Evolutionary conservation across 2,888 invertebrate genomes (phyloP), one percentile per base, ranked within the genome.

Genomic region (Subacronicta megacephala): DNA sequence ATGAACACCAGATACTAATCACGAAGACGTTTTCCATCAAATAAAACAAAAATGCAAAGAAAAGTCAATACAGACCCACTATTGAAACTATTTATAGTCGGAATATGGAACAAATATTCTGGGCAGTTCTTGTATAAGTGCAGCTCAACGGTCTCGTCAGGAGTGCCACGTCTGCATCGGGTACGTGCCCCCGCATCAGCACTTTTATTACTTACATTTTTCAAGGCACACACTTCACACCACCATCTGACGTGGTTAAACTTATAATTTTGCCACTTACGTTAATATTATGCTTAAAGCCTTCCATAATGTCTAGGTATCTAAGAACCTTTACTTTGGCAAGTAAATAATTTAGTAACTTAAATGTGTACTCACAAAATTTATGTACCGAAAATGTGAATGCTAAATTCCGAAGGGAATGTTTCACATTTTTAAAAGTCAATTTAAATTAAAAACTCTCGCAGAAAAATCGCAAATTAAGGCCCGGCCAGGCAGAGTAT

Each of bases 111-210:
- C 52, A 72, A 72, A 64, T 64, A 70, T 70, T 63, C 41, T 55
- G 41, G 29, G 29, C 16, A 6, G 26, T 7, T 42, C 41, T 42
- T 42, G 26, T 16, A 55, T 64, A 70, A 70, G 56, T 67, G 74
- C 58, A 54, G 20, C 44, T 23, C 46, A 46, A 47, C 46, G 59
- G 44, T 56, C 41, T 36, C 46, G 38, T 47, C 47, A 62, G 64
- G 51, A 73, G 77, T 77, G 75, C 78, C 77, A 63, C 64, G 68
- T 55, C 36, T 42, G 52, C 31, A 13, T 16, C 29, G 35, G 16
- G 59, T 82, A 88, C 92, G 92, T 92, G 92, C 84, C 82, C 68
- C 66, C 75, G 90, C 92, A 92, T 90, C 87, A 72, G 75, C 72
- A 71, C 73, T 81, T 85, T 87, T 89, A 90, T 90, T 90, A 89